These are phyloP conservation scores for Platyrinchus mystaceus DNA, from an alignment of 2,797 vertebrate species.

Conservation along the genomic window DNA sequence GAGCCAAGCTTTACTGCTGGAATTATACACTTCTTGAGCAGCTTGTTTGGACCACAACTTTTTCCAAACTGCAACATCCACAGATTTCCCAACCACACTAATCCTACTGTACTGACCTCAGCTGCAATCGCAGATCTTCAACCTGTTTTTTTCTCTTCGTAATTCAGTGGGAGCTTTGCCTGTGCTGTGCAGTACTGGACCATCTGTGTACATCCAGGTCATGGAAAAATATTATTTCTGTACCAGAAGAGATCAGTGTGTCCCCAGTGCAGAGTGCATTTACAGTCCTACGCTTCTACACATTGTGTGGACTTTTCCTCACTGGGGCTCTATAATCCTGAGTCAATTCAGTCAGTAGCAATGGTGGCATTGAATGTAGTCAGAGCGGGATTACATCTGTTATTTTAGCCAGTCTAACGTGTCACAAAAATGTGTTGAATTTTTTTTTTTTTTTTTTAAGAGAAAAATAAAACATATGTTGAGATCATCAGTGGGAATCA, in stretches of 20 bases:
- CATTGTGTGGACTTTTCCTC: not conserved
- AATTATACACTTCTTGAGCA: not conserved
- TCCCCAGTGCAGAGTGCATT: not conserved
- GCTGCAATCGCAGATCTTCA: not conserved
- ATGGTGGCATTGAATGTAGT: not conserved
- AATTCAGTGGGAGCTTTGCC: not conserved
- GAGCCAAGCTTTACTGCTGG: not conserved
- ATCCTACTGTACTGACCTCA: not conserved
- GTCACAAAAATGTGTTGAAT: not conserved
- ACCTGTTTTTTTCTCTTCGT: not conserved
- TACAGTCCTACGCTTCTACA: not conserved
- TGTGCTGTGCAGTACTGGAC: not conserved
- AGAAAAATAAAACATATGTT: conserved; percentile 15
- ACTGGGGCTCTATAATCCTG: not conserved
- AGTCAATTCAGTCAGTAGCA: not conserved
- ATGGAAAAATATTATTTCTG: not conserved
- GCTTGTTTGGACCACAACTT: not conserved
- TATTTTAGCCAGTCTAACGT: not conserved
- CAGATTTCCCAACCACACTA: not conserved
- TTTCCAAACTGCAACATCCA: not conserved
- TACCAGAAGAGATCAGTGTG: not conserved
- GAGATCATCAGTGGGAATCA: conserved; percentile 35
- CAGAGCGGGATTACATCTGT: not conserved
- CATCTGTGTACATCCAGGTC: not conserved
- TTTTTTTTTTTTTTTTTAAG: not conserved